Base-by-base conservation (phyloP, 1,140 invertebrate species). In the Diploscapter pachys region DNA sequence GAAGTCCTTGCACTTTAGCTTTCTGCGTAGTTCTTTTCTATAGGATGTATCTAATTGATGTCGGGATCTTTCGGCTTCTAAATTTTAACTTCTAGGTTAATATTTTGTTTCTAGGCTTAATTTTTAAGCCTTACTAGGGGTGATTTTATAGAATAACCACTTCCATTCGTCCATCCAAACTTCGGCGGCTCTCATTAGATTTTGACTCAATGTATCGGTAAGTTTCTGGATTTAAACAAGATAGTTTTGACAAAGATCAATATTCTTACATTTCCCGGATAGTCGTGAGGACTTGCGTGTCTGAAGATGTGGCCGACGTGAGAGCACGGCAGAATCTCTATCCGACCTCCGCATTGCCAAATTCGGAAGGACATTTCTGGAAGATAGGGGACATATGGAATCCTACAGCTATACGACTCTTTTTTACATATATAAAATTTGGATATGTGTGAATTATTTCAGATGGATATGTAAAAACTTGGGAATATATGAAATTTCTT, bases 121-220 rank as follows among this genome's bases (percentile, higher is more conserved):
- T 65, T 63, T 4, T 59, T 4, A 49, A 9, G 63, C 59, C 81
- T 80, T 92, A 96, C 93, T 93, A 92, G 94, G 93, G 90, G 95
- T 95, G 89, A 95, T 94, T 89, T 93, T 93, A 91, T 94, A 96
- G 91, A 95, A 97, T 90, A 96, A 96, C 87, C 94, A 91, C 90
- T 93, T 94, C 93, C 93, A 97, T 85, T 95, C 92, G 93, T 96
- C 59, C 95, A 94, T 88, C 96, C 94, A n/a, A 92, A 85, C 84
- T 68, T 83, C 76, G 31, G 82, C 81, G 13, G 79, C 83, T 50
- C 82, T 65, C 31, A 31, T 31, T 31, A 31, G 31, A 31, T 31
- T 31, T 31, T 31, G 31, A 31, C 31, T 31, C 31, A 31, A 31
- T 31, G 31, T 31, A 31, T 31, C 31, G 31, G 31, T 31, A 31